Percentiles rank a stretch among this genome's conserved stretches.
Evolutionary conservation across 1,140 invertebrate species (phyloP).

Genomic region (Drosophila tristis): DNA sequence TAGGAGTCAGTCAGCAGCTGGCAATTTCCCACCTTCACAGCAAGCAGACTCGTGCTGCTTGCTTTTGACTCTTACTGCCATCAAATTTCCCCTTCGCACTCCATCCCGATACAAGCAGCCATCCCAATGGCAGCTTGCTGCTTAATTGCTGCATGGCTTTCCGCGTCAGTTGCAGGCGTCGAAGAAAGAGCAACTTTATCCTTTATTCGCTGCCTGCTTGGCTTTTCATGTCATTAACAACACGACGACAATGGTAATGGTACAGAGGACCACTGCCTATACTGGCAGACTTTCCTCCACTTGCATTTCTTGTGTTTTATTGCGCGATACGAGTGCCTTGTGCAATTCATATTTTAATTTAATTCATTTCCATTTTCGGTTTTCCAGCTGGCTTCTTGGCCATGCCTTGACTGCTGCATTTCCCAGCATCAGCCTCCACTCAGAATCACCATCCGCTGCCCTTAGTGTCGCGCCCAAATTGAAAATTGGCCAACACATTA

Average conservation of each 20-base stretch:
- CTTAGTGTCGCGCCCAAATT: slow-evolving; percentile 25
- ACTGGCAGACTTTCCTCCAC: slow-evolving; percentile 13
- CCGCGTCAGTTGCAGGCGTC: slow-evolving; percentile 45
- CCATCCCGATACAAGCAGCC: no score
- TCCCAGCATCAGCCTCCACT: not conserved
- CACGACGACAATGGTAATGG: slow-evolving; percentile 11
- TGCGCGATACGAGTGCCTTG: slow-evolving; percentile 6
- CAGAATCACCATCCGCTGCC: not conserved
- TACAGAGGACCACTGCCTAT: not conserved
- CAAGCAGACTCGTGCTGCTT: not conserved
- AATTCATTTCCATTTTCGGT: slow-evolving; percentile 41
- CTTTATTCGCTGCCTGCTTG: slow-evolving; percentile 12
- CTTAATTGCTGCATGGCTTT: slow-evolving; percentile 57
- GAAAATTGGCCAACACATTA: slow-evolving; percentile 29
- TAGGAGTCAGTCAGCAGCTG: slow-evolving; percentile 14
- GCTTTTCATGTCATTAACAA: slow-evolving; percentile 50
- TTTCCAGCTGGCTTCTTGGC: slow-evolving; percentile 6
- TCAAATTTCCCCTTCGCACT: slow-evolving; percentile 1
- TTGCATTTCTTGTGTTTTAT: slow-evolving; percentile 30
- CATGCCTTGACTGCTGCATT: slow-evolving; percentile 16
- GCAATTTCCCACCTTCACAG: slow-evolving; percentile 18
- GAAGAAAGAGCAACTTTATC: slow-evolving; percentile 26
- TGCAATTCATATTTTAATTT: slow-evolving; percentile 60
- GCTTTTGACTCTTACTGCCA: slow-evolving; percentile 1
- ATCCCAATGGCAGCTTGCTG: slow-evolving; percentile 23